Percentiles rank a stretch among this genome's conserved stretches.
Conservation (phyloP, 2,888 invertebrate genomes). For the Agrotis puta region DNA sequence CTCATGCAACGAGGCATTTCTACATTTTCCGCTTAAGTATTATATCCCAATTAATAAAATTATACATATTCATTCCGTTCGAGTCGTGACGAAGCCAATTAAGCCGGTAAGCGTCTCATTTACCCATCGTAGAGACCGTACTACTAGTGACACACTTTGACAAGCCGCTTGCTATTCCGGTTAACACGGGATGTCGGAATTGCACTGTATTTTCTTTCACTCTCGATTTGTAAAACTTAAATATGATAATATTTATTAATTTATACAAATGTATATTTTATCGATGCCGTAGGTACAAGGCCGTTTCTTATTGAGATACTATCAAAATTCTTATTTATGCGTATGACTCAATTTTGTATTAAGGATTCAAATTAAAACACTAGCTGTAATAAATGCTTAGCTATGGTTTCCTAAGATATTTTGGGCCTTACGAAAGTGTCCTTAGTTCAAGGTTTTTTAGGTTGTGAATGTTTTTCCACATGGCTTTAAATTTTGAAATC, state of each 20-base stretch:
- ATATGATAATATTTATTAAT: slow-evolving; percentile 17
- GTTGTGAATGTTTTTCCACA: not conserved
- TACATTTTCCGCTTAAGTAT: not conserved
- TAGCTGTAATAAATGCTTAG: not conserved
- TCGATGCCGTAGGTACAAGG: not conserved
- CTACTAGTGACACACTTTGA: slow-evolving; percentile 45
- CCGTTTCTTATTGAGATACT: not conserved
- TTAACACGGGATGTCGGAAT: slow-evolving; percentile 25
- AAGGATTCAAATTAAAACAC: not conserved
- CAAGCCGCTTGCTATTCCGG: slow-evolving; percentile 39
- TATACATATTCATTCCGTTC: slow-evolving; percentile 3
- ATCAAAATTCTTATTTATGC: not conserved
- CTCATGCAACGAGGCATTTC: too few relatives aligned
- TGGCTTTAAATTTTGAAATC: not conserved
- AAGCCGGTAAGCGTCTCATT: slow-evolving; percentile 14
- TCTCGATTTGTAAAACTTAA: slow-evolving; percentile 24
- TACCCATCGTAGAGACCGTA: slow-evolving; percentile 30
- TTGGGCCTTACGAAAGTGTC: not conserved
- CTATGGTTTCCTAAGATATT: not conserved
- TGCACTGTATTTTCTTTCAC: slow-evolving; percentile 52
- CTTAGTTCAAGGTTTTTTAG: not conserved
- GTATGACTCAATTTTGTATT: not conserved
- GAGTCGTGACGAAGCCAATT: not conserved
- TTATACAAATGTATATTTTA: slow-evolving; percentile 2
- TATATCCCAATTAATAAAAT: not conserved